Conservation (phyloP, 1,140 invertebrate species). For the Drosophila sp. region DNA sequence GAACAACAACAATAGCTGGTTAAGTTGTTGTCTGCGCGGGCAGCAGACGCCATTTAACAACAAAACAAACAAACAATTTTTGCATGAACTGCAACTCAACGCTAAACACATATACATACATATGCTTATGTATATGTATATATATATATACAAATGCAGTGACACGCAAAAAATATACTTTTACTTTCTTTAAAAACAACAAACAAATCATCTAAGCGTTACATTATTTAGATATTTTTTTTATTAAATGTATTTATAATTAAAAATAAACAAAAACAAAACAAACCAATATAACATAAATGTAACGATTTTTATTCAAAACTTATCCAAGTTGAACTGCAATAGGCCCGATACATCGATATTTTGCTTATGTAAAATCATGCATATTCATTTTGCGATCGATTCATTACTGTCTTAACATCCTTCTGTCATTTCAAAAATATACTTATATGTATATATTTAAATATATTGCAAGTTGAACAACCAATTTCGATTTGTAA, state of each 20-base stretch:
- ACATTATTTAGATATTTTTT: conserved; percentile 82
- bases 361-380: too few relatives aligned
- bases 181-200: conserved; percentile 60
- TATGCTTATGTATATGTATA: conserved; percentile 17
- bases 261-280: conserved; percentile 51
- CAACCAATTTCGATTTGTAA: too few relatives aligned
- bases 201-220: conserved; percentile 68
- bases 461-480: too few relatives aligned
- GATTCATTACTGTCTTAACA: too few relatives aligned
- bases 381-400: too few relatives aligned
- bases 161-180: conserved; percentile 42
- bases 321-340: too few relatives aligned
- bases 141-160: conserved; percentile 44
- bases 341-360: too few relatives aligned
- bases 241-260: conserved; percentile 83
- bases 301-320: too few relatives aligned
- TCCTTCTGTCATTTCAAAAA: too few relatives aligned
- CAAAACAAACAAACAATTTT: not conserved
- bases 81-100: too few relatives aligned
- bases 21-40: not conserved
- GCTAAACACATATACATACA: conserved; percentile 9
- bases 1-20: not conserved
- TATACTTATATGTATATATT: too few relatives aligned
- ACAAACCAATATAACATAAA: conserved; percentile 52
- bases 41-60: not conserved